Evolutionary conservation across 1,140 invertebrate species (phyloP), one percentile per base, ranked within the genome.

Genomic region (Leptinotarsa defecta): DNA sequence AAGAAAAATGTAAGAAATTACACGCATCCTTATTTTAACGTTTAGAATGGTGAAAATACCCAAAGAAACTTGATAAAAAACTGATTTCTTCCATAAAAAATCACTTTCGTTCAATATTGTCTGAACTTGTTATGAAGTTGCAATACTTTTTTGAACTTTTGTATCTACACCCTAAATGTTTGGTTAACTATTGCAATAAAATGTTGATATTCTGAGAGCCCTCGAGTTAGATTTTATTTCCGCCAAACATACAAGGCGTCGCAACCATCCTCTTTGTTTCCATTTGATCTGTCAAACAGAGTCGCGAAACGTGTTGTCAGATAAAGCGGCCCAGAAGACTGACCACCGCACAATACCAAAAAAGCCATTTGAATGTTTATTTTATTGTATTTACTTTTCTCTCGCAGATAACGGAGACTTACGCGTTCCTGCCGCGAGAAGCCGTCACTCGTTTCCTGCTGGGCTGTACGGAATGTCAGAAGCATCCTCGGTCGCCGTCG

Each of bases 361-460:
- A 57, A 57, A 57, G 0, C 15, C 52, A 57, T 57, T 57, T 5
- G 13, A 17, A 57, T 17, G 52, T 57, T 57, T 4, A 57, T 57
- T 27, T 65, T 65, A 65, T 65, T 24, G 63, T 24, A 65, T 65
- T 20, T 68, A 68, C 34, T 68, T 19, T 68, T 85, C 89, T 43
- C 34, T 15, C 80, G 43, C 88, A 98, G 96, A 97, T 98, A 82
- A 96, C 96, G 13, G 96, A 98, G 85, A 96, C 94, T 63, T 98
- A 97, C 87, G 95, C 96, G 5, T 98, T 98, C 83, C 88, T 98
- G 73, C 96, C 96, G 2, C 91, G 96, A 48, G 96, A 98, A 87
- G 96, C 96, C 3, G 96, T 98, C 81, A 98, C 96, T 62, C 92
- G 95, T 79, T 98, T 98, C 86, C 91, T 98, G 43, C 92, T 97